Conservation (phyloP, 1,140 invertebrate genomes). For the Coelopa frigida region DNA sequence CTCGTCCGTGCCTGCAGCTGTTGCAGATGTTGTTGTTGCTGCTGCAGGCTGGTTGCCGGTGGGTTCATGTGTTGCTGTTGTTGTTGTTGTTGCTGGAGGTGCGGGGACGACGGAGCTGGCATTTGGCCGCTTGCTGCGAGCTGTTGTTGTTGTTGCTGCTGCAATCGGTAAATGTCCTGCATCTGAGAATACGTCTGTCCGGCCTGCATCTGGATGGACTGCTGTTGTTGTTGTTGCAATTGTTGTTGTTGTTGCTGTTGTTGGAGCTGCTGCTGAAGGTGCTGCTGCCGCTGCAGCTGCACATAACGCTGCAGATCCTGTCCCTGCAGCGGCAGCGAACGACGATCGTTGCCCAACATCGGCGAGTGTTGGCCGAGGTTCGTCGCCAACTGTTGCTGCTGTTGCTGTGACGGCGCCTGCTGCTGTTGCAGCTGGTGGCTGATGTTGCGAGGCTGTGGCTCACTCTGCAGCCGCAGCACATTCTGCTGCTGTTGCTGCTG, state of each 20-base stretch:
- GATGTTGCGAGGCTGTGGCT: constrained; percentile 33
- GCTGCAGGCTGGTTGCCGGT: constrained; percentile 1
- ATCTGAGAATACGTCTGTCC: too few species aligned
- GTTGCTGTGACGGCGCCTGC: constrained; percentile 14
- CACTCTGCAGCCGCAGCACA: constrained; percentile 48
- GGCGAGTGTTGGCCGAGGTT: constrained; percentile 10
- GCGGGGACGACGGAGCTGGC: neutral
- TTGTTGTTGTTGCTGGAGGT: constrained; percentile 10
- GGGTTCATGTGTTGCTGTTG: constrained; percentile 2
- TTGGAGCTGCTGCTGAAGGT: constrained; percentile 15
- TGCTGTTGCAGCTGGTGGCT: constrained; percentile 8
- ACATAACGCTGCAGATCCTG: constrained; percentile 39
- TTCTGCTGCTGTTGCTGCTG: constrained; percentile 52
- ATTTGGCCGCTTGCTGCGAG: constrained; percentile 7
- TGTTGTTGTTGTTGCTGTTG: constrained; percentile 24
- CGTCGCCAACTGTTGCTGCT: constrained; percentile 10
- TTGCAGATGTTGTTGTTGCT: constrained; percentile 8
- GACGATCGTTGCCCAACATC: constrained; percentile 12
- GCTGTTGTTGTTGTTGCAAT: constrained; percentile 17
- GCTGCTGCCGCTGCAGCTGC: constrained; percentile 23
- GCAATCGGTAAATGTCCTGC: neutral
- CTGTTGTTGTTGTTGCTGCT: constrained; percentile 17
- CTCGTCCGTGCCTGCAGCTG: constrained; percentile 21
- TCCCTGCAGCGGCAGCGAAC: neutral
- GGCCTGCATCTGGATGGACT: constrained; percentile 11